Percentiles rank a stretch among this genome's conserved stretches.
Evolutionary conservation across 2,888 invertebrate species (phyloP).

Genomic region (Drosophila subsilvestris): DNA sequence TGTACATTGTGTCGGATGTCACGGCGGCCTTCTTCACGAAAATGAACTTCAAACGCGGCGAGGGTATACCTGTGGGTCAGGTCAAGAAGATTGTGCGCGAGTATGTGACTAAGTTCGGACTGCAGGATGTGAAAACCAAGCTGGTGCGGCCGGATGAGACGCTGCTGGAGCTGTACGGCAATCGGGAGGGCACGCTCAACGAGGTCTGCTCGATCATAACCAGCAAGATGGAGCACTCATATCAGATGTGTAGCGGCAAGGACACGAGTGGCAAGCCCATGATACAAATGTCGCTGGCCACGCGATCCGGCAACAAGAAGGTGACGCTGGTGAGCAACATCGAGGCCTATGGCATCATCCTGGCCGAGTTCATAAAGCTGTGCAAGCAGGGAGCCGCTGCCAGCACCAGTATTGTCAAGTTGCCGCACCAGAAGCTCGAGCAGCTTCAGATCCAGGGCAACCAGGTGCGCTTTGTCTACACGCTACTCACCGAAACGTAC

Average conservation of each 20-base stretch:
- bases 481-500: slow-evolving; percentile 83
- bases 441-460: slow-evolving; percentile 96
- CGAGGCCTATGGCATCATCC: slow-evolving; percentile 92
- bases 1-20: slow-evolving; percentile 81
- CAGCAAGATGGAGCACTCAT: slow-evolving; percentile 87
- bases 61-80: slow-evolving; percentile 86
- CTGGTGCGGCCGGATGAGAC: slow-evolving; percentile 80
- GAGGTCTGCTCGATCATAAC: slow-evolving; percentile 88
- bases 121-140: slow-evolving; percentile 85
- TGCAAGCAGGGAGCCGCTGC: slow-evolving; percentile 95
- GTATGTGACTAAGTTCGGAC: slow-evolving; percentile 88
- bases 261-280: slow-evolving; percentile 88
- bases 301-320: slow-evolving; percentile 94
- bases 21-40: slow-evolving; percentile 82
- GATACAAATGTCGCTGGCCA: slow-evolving; percentile 90
- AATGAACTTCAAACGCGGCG: slow-evolving; percentile 86
- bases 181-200: slow-evolving; percentile 86
- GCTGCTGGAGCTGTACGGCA: slow-evolving; percentile 74
- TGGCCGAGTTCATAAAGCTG: slow-evolving; percentile 90
- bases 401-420: slow-evolving; percentile 91
- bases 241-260: slow-evolving; percentile 83
- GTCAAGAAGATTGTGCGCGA: slow-evolving; percentile 88
- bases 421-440: slow-evolving; percentile 89
- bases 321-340: slow-evolving; percentile 96
- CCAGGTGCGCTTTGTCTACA: slow-evolving; percentile 87